Conservation (phyloP, 2,888 invertebrate genomes). For the Unio delphinus region DNA sequence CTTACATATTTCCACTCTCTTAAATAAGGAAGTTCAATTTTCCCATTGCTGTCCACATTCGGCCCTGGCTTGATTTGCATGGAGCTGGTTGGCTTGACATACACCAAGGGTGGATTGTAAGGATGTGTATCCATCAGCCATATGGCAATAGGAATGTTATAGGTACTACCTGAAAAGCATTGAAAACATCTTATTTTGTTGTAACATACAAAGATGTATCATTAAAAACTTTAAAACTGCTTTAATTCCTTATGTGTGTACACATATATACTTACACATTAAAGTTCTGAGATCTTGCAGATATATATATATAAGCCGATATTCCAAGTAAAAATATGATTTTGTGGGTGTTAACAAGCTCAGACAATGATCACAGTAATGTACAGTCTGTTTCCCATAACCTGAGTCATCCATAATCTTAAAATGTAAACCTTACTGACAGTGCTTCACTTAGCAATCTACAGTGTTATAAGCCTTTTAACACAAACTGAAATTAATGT, state of each 20-base stretch:
- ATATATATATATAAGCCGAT: too few species aligned
- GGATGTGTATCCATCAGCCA: conserved; percentile 99
- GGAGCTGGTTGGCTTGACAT: conserved; percentile 91
- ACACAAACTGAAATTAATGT: too few species aligned
- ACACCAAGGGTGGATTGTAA: conserved; percentile 90
- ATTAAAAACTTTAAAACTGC: not conserved
- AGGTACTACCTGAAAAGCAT: conserved; percentile 78
- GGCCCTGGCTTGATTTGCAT: conserved; percentile 97
- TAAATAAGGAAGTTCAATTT: conserved; percentile 95
- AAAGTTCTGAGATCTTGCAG: too few species aligned
- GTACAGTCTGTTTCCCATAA: too few species aligned
- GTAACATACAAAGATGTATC: not conserved
- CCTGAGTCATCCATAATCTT: too few species aligned
- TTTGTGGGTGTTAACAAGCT: too few species aligned
- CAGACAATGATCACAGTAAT: too few species aligned
- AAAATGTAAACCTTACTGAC: too few species aligned
- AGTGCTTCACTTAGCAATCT: too few species aligned
- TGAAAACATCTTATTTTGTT: not conserved
- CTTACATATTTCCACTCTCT: conserved; percentile 85
- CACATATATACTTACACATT: not conserved
- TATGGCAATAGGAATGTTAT: conserved; percentile 97
- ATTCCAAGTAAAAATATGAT: too few species aligned
- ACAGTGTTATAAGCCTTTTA: too few species aligned
- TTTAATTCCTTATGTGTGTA: not conserved
- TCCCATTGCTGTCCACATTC: conserved; percentile 95